Evolutionary conservation across 2,888 invertebrate species (phyloP).

Genomic region (Netelia fuscicornis): DNA sequence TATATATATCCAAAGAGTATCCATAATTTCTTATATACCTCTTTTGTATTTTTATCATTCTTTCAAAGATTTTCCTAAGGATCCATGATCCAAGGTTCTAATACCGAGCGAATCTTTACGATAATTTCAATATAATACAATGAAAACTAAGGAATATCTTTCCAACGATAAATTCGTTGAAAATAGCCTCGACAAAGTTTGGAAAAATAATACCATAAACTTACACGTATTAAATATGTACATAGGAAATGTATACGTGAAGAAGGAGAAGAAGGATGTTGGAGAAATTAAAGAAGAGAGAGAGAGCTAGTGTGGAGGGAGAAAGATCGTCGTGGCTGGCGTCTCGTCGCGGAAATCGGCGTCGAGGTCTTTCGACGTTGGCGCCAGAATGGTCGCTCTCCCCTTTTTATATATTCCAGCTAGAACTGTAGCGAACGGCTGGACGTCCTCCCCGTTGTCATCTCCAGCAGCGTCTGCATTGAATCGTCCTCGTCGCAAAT

Average conservation of each 20-base stretch:
- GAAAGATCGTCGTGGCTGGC: constrained; percentile 23
- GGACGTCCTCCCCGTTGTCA: constrained; percentile 16
- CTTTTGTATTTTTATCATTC: neutral
- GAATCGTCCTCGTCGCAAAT: constrained; percentile 52
- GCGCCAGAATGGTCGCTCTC: constrained; percentile 46
- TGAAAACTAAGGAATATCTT: neutral
- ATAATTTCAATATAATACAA: neutral
- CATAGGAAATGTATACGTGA: constrained; percentile 2
- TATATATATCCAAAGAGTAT: neutral
- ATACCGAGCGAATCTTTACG: neutral
- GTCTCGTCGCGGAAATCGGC: constrained; percentile 27
- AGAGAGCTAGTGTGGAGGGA: constrained; percentile 2
- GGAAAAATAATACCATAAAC: constrained; percentile 45
- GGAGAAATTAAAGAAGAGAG: constrained; percentile 34
- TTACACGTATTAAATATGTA: constrained; percentile 24
- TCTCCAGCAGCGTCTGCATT: constrained; percentile 38
- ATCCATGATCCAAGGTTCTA: too few relatives aligned
- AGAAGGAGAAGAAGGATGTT: constrained; percentile 18
- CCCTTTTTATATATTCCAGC: constrained; percentile 24
- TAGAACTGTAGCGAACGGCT: constrained; percentile 15
- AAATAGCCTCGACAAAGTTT: constrained; percentile 25
- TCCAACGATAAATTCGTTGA: constrained; percentile 1
- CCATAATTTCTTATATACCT: neutral
- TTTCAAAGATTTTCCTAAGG: neutral
- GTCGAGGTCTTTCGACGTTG: constrained; percentile 46